Percentiles rank a stretch among this genome's conserved stretches.
phyloP scores from a whole-genome alignment of 2,113 vertebrate genomes.

The Bufo bufo region DNA sequence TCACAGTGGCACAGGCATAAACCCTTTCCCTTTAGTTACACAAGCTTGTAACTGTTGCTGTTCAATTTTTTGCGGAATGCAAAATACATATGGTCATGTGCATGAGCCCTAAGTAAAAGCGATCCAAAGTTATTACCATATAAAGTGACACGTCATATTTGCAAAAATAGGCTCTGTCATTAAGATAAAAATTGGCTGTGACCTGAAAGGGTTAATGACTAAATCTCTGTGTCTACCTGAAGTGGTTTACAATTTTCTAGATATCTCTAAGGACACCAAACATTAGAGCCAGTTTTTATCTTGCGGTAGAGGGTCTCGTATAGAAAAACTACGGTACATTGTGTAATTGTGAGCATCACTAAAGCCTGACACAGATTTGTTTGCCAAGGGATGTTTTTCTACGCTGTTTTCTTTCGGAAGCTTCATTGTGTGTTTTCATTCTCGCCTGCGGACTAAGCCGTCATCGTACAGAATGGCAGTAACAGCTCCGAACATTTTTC shows the following conservation, averaged over 20 bases:
- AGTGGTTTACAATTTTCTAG: not conserved
- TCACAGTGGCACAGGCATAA: no score
- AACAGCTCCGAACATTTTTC: not conserved
- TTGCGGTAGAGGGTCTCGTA: not conserved
- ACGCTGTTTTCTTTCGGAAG: slow-evolving; percentile 38
- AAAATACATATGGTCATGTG: no score
- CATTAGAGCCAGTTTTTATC: not conserved
- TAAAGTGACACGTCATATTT: no score
- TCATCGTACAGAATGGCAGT: slow-evolving; percentile 3
- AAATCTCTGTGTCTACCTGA: not conserved
- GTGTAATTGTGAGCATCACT: slow-evolving; percentile 28
- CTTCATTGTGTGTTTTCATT: slow-evolving; percentile 30
- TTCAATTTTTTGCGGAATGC: no score
- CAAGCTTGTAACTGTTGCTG: no score
- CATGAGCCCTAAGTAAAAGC: no score
- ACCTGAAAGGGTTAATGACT: not conserved
- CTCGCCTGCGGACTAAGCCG: slow-evolving; percentile 14
- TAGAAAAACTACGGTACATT: not conserved
- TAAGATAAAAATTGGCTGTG: no score
- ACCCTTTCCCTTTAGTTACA: no score
- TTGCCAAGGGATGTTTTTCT: slow-evolving; percentile 42
- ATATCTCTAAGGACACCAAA: not conserved
- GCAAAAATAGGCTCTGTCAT: no score
- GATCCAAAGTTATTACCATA: no score
- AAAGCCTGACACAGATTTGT: slow-evolving; percentile 39